Conservation (phyloP, 2,888 invertebrate species). For the Tachina fera region DNA sequence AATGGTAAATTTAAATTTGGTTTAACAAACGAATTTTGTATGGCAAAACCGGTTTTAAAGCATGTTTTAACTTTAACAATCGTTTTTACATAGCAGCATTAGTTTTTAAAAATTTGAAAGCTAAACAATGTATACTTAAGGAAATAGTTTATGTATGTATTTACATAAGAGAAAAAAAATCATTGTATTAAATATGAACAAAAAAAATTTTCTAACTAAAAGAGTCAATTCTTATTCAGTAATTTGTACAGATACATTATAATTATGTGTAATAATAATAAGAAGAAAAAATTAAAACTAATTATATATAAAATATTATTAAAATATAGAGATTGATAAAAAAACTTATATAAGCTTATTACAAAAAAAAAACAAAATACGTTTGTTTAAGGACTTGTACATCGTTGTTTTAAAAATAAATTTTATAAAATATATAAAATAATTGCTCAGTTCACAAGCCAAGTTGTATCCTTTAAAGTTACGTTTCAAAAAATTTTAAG, state of each 20-base stretch:
- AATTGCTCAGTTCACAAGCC: too few species aligned
- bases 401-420: background rate
- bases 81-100: too few species aligned
- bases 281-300: conserved; percentile 5
- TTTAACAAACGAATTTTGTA: too few species aligned
- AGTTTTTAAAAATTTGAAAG: too few species aligned
- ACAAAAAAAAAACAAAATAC: background rate
- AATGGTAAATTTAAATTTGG: too few species aligned
- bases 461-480: too few species aligned
- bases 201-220: conserved; percentile 82
- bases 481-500: too few species aligned
- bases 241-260: conserved; percentile 80
- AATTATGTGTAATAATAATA: conserved; percentile 47
- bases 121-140: conserved; percentile 15
- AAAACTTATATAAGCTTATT: background rate
- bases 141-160: background rate
- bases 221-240: conserved; percentile 83
- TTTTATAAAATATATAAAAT: too few species aligned
- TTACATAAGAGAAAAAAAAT: conserved; percentile 46
- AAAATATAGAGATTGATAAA: too few species aligned
- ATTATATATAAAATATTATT: background rate
- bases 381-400: background rate
- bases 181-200: conserved; percentile 81
- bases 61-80: too few species aligned
- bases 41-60: too few species aligned